Evolutionary conservation across 1,140 invertebrate genomes (phyloP), one percentile per base, ranked within the genome.

Genomic region (Magallana gigas): DNA sequence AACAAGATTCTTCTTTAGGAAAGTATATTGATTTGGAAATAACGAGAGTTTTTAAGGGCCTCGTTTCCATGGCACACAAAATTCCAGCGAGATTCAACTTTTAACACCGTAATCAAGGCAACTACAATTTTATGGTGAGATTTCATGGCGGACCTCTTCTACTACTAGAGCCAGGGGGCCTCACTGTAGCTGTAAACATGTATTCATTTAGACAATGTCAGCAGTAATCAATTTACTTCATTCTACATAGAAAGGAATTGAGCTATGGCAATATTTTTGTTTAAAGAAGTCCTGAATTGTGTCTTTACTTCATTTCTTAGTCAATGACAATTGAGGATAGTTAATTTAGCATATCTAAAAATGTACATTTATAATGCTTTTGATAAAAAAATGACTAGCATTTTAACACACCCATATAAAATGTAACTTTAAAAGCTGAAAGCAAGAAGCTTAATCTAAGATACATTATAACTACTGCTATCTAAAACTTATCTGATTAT

Each of bases 111-210:
- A 76, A 76, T 76, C 68, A 76, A 76, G 68, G 68, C 68, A 76
- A 76, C 68, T 76, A 76, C 68, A 36, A 76, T 29, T 76, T 76
- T 76, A 76, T 76, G 68, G 29, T 36, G 68, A 76, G 68, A 76
- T 76, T 76, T 76, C 68, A 29, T 76, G 68, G 68, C 23, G 18
- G 68, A 29, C 68, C 12, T 76, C 68, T 76, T 36, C 23, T 18
- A 18, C 8, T 23, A 71, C 64, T 29, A 76, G 68, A 76, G 68
- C 68, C 68, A 48, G 36, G 36, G 68, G 23, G 68, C 68, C 36
- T 76, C 68, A 76, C 68, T 76, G 68, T 29, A 76, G 68, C 68
- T 76, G 68, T 76, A 76, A 76, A 76, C 36, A 76, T 76, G 68
- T 9, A 36, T 68, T 76, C 36, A 12, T 76, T 76, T 76, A 76